Conservation (phyloP, 2,797 vertebrate species). For the Hippocampus kuda region DNA sequence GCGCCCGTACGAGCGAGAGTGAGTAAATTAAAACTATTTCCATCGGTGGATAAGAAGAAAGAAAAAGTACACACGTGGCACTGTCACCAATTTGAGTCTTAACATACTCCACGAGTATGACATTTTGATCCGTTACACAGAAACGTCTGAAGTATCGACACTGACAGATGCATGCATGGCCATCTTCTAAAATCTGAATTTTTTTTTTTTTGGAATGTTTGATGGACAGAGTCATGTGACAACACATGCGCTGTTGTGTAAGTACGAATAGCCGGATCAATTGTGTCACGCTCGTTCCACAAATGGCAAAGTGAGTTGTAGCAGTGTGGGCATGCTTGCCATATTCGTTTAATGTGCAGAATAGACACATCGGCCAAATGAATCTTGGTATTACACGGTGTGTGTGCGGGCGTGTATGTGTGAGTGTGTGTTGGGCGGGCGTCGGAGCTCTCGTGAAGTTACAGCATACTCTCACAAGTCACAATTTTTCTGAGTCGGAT, state of each 20-base stretch:
- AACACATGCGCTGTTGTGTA: background rate
- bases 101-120: background rate
- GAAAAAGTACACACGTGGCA: background rate
- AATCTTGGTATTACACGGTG: constrained; percentile 41
- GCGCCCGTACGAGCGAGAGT: background rate
- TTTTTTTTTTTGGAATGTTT: background rate
- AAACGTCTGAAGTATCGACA: background rate
- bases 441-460: constrained; percentile 3
- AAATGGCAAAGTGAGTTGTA: constrained; percentile 1
- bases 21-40: background rate
- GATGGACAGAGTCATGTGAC: background rate
- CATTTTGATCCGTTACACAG: background rate
- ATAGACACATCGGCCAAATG: constrained; percentile 26
- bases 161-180: background rate
- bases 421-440: no score
- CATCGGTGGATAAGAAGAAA: background rate
- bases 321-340: constrained; percentile 22
- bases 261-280: background rate
- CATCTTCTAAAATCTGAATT: background rate
- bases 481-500: background rate
- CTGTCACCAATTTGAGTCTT: background rate
- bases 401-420: constrained; percentile 22
- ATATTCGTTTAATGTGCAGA: constrained; percentile 51
- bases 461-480: background rate
- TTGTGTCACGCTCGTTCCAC: background rate